A percentile compares a stretch with the other conserved stretches of the same genome.
Evolutionary conservation across 64 coral and sea anemone species (phyloP).

Genomic region (Cladopsammia gracilis): DNA sequence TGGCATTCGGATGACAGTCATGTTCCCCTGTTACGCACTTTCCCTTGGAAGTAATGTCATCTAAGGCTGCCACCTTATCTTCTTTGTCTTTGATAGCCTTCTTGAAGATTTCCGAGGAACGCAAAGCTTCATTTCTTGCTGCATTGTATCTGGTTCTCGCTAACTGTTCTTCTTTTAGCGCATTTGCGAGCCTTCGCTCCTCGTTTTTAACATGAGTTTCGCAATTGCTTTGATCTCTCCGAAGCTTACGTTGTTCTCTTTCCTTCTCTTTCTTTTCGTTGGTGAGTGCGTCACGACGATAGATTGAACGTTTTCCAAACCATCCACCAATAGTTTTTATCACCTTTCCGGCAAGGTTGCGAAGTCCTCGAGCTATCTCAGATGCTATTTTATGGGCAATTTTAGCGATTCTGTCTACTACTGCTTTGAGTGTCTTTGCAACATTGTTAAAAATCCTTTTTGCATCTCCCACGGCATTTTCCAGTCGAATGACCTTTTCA

Average conservation of each 20-base stretch:
- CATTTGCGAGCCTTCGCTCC: conserved; percentile 48
- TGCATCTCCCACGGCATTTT: conserved; percentile 56
- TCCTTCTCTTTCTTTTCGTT: neutral
- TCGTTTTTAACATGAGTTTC: conserved; percentile 41
- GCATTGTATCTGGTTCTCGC: conserved; percentile 17
- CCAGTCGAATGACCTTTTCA: conserved; percentile 45
- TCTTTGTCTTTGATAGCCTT: conserved; percentile 42
- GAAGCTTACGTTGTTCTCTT: conserved; percentile 28
- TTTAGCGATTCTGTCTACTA: conserved; percentile 15
- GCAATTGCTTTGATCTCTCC: conserved; percentile 46
- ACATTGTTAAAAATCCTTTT: conserved; percentile 43
- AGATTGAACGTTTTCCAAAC: conserved; percentile 66
- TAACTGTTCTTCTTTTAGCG: conserved; percentile 43
- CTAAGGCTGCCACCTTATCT: conserved; percentile 7
- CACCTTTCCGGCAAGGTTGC: conserved; percentile 62
- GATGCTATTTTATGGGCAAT: conserved; percentile 50
- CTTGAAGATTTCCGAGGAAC: conserved; percentile 1
- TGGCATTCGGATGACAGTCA: conserved; percentile 76
- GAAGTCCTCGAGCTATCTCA: conserved; percentile 71
- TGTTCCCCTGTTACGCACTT: conserved; percentile 73
- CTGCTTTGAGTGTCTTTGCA: conserved; percentile 23
- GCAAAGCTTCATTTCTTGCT: neutral
- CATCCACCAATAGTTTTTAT: conserved; percentile 29
- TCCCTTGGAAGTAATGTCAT: conserved; percentile 57
- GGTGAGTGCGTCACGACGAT: conserved; percentile 37